A percentile compares a stretch with the other conserved stretches of the same genome.
Evolutionary conservation across 2,113 vertebrate species (phyloP).

Genomic region (Macquaria australasica): DNA sequence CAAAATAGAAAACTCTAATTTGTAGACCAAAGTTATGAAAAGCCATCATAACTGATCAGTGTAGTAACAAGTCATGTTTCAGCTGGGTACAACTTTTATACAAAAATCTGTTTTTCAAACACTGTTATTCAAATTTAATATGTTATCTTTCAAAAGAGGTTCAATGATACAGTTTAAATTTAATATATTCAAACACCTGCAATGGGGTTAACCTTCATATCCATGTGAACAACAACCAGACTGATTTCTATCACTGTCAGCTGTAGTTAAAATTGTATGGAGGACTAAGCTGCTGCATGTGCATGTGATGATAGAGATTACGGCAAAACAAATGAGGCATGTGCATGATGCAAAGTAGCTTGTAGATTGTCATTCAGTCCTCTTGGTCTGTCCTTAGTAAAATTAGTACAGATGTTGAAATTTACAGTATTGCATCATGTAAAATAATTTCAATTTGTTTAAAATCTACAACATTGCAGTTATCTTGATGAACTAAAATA

Average conservation of each 20-base stretch:
- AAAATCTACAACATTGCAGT: not conserved
- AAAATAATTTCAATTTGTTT: not conserved
- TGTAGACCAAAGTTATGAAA: slow-evolving; percentile 42
- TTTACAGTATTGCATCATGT: not conserved
- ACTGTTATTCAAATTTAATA: not conserved
- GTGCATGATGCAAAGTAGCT: not conserved
- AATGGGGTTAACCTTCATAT: not conserved
- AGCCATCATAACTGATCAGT: slow-evolving; percentile 45
- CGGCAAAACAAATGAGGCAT: not conserved
- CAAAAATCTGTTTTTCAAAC: not conserved
- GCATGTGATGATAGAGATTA: not conserved
- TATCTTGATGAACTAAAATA: not conserved
- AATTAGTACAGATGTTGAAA: not conserved
- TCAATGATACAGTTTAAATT: not conserved
- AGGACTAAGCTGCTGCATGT: not conserved
- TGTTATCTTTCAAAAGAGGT: not conserved
- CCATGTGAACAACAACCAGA: not conserved
- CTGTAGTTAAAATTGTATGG: not conserved
- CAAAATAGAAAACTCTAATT: slow-evolving; percentile 50
- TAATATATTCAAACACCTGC: slow-evolving; percentile 7
- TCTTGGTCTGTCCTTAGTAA: not conserved
- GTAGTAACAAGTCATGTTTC: slow-evolving; percentile 31
- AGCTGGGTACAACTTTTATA: not conserved
- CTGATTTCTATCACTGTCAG: not conserved
- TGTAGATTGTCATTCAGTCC: not conserved